Percentiles rank a stretch among this genome's conserved stretches.
Evolutionary conservation across 2,888 invertebrate genomes (phyloP).

Genomic region (Dasysyrphus tricinctus): DNA sequence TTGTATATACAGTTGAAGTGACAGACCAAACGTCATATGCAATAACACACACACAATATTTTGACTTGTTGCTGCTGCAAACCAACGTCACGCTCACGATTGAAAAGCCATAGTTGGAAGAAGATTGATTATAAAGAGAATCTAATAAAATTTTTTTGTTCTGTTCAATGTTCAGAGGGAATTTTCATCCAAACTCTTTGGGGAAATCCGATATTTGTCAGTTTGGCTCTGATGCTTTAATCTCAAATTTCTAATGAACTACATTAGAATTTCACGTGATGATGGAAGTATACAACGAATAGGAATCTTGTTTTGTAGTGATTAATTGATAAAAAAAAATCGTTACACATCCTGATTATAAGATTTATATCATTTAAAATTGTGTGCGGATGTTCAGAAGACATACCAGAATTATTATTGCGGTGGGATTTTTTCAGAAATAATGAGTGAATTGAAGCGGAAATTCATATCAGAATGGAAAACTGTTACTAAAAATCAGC

Average conservation of each 20-base stretch:
- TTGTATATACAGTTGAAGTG: conserved; percentile 13
- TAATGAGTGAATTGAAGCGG: conserved; percentile 7
- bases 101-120: conserved; percentile 7
- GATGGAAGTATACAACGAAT: conserved; percentile 13
- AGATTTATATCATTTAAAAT: conserved; percentile 7
- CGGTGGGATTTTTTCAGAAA: conserved; percentile 28
- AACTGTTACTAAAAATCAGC: background rate
- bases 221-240: conserved; percentile 45
- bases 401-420: background rate
- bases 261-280: conserved; percentile 46
- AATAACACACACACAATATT: conserved; percentile 8
- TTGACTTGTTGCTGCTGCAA: background rate
- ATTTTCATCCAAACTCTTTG: conserved; percentile 43
- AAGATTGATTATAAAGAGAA: conserved; percentile 47
- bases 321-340: conserved; percentile 24
- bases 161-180: conserved; percentile 33
- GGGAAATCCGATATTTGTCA: conserved; percentile 65
- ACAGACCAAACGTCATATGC: conserved; percentile 17
- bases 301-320: conserved; percentile 10
- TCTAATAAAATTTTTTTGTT: conserved; percentile 25
- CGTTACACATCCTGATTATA: conserved; percentile 29
- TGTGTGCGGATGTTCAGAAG: conserved; percentile 12
- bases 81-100: conserved; percentile 18
- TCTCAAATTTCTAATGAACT: conserved; percentile 57
- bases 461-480: background rate